phyloP scores from a whole-genome alignment of 2,888 invertebrate species.

The Strigamia transsilvanica region DNA sequence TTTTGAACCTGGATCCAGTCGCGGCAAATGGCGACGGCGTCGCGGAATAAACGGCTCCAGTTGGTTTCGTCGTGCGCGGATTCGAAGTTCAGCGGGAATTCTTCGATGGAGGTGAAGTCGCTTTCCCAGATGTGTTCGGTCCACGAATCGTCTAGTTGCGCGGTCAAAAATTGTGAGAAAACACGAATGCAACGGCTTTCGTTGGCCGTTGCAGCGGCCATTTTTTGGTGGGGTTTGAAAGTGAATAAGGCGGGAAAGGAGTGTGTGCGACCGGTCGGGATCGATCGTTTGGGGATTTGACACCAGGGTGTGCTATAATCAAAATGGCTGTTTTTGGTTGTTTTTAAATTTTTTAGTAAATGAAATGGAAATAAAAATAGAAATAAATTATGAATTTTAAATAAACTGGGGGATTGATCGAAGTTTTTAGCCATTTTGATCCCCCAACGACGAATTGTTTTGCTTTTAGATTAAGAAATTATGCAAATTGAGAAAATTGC shows the following conservation, averaged over 20 bases:
- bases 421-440: background rate
- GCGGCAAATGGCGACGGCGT: constrained; percentile 56
- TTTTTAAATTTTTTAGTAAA: no score
- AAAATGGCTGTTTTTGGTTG: no score
- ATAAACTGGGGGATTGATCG: no score
- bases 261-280: background rate
- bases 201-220: background rate
- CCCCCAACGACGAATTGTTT: no score
- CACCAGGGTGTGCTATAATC: background rate
- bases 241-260: background rate
- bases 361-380: no score
- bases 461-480: no score
- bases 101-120: constrained; percentile 70
- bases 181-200: background rate
- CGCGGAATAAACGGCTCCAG: constrained; percentile 42
- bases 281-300: background rate
- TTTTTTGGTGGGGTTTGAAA: background rate
- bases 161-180: background rate
- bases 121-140: constrained; percentile 69
- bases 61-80: constrained; percentile 64
- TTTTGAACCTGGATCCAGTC: background rate
- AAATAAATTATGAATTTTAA: no score
- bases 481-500: background rate
- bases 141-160: constrained; percentile 68
- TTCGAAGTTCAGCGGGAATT: constrained; percentile 66